A percentile compares a stretch with the other conserved stretches of the same genome.
Evolutionary conservation across 1,140 invertebrate genomes (phyloP).

Genomic region (Gonatopus flavifemur): DNA sequence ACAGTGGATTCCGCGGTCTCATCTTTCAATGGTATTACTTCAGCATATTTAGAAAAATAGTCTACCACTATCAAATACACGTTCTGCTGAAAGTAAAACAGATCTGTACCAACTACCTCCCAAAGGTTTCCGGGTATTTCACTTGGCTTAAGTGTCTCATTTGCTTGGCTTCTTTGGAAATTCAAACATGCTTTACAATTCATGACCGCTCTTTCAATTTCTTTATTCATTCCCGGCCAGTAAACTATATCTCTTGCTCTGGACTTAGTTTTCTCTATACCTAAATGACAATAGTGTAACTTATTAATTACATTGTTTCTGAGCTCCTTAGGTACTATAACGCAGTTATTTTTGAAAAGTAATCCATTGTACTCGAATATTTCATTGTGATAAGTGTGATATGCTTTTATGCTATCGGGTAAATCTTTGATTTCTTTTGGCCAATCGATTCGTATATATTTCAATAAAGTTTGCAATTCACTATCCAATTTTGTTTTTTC

Average conservation of each 20-base stretch:
- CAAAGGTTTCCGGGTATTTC: slow-evolving; percentile 34
- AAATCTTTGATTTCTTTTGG: slow-evolving; percentile 18
- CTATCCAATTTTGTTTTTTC: no score
- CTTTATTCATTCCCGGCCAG: slow-evolving; percentile 37
- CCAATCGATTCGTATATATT: slow-evolving; percentile 10
- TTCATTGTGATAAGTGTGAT: slow-evolving; percentile 14
- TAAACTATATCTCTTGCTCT: slow-evolving; percentile 30
- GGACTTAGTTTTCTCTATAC: slow-evolving; percentile 30
- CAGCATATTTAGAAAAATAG: no score
- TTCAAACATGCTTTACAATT: slow-evolving; percentile 25
- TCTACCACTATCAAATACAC: slow-evolving; percentile 35
- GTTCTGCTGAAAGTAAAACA: slow-evolving; percentile 35
- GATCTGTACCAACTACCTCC: slow-evolving; percentile 38
- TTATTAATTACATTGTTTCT: slow-evolving; percentile 3
- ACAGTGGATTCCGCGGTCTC: no score
- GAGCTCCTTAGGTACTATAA: slow-evolving; percentile 7
- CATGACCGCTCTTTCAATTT: slow-evolving; percentile 11
- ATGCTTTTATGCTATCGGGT: slow-evolving; percentile 15
- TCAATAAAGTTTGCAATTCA: no score
- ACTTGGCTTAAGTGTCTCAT: slow-evolving; percentile 34
- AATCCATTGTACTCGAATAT: slow-evolving; percentile 20
- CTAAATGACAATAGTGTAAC: slow-evolving; percentile 33
- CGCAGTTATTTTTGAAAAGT: slow-evolving; percentile 10
- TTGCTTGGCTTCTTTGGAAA: slow-evolving; percentile 22
- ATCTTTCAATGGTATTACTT: no score